Evolutionary conservation across 2,113 vertebrate species (phyloP), one percentile per base, ranked within the genome.

Genomic region (Motacilla tschutschensis): DNA sequence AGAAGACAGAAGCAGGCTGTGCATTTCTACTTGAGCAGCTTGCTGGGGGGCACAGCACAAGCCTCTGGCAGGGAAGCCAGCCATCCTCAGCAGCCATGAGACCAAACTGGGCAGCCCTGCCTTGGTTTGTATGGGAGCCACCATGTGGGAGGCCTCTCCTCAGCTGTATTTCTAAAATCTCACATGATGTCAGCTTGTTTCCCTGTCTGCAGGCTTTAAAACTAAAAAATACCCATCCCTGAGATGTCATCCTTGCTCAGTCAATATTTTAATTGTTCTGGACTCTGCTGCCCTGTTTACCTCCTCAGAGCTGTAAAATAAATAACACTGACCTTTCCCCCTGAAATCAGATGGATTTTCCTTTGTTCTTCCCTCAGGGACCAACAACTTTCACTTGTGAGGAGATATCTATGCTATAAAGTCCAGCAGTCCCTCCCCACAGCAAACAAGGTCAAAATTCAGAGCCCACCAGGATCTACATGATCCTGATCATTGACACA

Each of bases 341-440:
- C 58, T 89, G 53, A 21, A 71, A 81, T 78, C 57, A 80, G 62
- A 53, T 70, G 28, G 44, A 36, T 89, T 63, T 85, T 77, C 57
- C 89, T 90, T 95, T 95, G 82, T 88, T 91, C 79, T 64, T 85
- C 72, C 79, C 79, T 31, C 21, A 19, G 75, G 60, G 48, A 58
- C 44, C 36, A 58, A 10, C 26, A 74, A 11, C 55, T 79, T 79
- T 53, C 78, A 25, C 40, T 33, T 35, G 70, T 72, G 54, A 74
- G 59, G 59, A 73, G 55, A 86, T 58, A 12, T 1, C 54, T 67
- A 57, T 0, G 5, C 40, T 69, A 31, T 48, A 16, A 58, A 89
- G 74, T 71, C 79, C 63, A 6, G n/a, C 70, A 85, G 19, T n/a
- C 62, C 46, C 63, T 88, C 74, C 70, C 40, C 25, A 15, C 65